A percentile compares a stretch with the other conserved stretches of the same genome.
Conservation (phyloP, 2,888 invertebrate genomes). For the Tenthredo distinguenda region DNA sequence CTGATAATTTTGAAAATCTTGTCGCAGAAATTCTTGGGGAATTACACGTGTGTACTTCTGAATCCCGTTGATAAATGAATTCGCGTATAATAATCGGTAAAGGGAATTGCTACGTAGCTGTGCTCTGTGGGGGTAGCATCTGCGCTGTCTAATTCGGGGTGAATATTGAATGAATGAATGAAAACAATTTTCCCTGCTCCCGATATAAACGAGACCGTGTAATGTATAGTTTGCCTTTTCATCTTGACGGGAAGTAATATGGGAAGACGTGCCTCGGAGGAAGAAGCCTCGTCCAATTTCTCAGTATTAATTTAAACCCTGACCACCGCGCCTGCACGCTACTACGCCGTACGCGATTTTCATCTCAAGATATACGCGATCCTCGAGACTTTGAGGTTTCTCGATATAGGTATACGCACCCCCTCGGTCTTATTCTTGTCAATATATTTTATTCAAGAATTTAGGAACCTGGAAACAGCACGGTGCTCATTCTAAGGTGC, state of each 20-base stretch:
- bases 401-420: neutral
- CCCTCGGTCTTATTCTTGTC: neutral
- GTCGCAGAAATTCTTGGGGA: neutral
- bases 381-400: neutral
- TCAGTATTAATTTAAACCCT: conserved; percentile 39
- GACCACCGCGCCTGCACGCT: neutral
- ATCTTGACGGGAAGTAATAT: neutral
- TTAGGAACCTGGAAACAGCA: neutral
- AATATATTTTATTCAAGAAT: conserved; percentile 26
- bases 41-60: neutral
- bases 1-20: neutral
- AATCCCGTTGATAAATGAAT: neutral
- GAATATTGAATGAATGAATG: conserved; percentile 22
- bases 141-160: neutral
- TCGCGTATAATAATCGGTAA: neutral
- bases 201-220: neutral
- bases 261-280: neutral
- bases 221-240: neutral
- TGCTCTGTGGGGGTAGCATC: neutral
- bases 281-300: conserved; percentile 33
- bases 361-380: conserved; percentile 30
- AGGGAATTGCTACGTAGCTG: neutral
- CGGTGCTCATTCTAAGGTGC: neutral
- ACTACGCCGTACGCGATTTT: neutral
- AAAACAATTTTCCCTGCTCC: conserved; percentile 2